These are phyloP conservation scores for Trilocha varians DNA, from an alignment of 2,888 invertebrate genomes.

Conservation along the genomic window DNA sequence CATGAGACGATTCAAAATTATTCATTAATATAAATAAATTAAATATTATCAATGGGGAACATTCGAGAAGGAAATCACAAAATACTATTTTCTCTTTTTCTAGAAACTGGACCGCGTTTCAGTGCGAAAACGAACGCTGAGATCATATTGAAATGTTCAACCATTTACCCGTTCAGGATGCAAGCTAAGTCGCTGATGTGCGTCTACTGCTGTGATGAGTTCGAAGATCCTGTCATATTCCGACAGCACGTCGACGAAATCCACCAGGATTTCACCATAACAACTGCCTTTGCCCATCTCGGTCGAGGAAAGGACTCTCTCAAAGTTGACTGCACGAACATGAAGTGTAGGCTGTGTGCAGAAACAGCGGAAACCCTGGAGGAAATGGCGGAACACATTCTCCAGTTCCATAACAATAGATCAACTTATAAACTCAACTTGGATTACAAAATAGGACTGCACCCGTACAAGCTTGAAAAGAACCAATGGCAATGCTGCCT, in stretches of 20 bases:
- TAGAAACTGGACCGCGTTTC: slow-evolving; percentile 42
- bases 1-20: too few relatives aligned
- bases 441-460: slow-evolving; percentile 39
- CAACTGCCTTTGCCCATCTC: slow-evolving; percentile 51
- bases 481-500: slow-evolving; percentile 43
- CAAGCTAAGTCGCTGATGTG: slow-evolving; percentile 43
- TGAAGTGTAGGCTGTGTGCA: slow-evolving; percentile 43
- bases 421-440: slow-evolving; percentile 27
- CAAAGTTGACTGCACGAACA: slow-evolving; percentile 48
- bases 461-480: slow-evolving; percentile 44
- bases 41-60: slow-evolving; percentile 7
- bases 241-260: slow-evolving; percentile 39
- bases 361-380: slow-evolving; percentile 30
- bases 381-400: slow-evolving; percentile 39
- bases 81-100: slow-evolving; percentile 50
- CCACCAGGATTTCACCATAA: slow-evolving; percentile 38
- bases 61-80: slow-evolving; percentile 24
- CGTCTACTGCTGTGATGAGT: slow-evolving; percentile 56
- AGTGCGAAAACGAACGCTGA: slow-evolving; percentile 56
- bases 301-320: slow-evolving; percentile 37
- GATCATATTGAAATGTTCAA: slow-evolving; percentile 51
- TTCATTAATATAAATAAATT: too few relatives aligned
- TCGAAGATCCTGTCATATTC: slow-evolving; percentile 38
- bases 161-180: slow-evolving; percentile 56
- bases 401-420: slow-evolving; percentile 27